phyloP scores from a whole-genome alignment of 2,113 vertebrate species.

The Brachyhypopomus occidentalis region DNA sequence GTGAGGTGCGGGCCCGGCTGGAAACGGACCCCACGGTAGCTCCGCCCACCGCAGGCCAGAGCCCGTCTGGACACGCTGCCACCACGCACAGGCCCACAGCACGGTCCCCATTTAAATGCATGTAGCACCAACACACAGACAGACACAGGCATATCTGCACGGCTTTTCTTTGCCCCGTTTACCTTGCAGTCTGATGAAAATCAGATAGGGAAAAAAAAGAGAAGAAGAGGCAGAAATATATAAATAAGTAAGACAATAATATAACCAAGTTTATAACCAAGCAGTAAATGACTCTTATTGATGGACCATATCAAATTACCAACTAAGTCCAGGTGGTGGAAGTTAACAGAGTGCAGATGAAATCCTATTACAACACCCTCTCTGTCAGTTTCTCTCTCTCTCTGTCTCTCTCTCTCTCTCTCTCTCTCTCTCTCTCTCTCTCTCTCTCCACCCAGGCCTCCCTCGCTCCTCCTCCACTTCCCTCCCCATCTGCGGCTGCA shows the following conservation, averaged over 20 bases:
- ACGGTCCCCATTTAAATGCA: not conserved
- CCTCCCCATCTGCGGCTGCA: conserved; percentile 60
- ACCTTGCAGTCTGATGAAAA: conserved; percentile 57
- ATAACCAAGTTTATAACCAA: conserved; percentile 44
- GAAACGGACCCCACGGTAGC: conserved; percentile 13
- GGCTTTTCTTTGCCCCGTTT: not conserved
- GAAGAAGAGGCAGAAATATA: conserved; percentile 63
- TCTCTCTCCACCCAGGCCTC: conserved; percentile 16
- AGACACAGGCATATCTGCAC: not conserved
- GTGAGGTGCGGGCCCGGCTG: conserved; percentile 39
- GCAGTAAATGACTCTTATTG: conserved; percentile 78
- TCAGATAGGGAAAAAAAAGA: conserved; percentile 52
- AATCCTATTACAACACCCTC: conserved; percentile 75
- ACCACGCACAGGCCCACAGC: not conserved
- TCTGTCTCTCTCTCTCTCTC: conserved; percentile 45
- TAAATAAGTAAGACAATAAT: conserved; percentile 69
- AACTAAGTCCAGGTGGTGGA: conserved; percentile 79
- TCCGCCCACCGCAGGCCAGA: conserved; percentile 13
- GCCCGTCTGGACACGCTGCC: conserved; percentile 50
- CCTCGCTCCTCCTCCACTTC: conserved; percentile 43
- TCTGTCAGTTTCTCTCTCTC: conserved; percentile 58
- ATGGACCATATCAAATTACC: conserved; percentile 81
- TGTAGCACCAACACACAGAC: not conserved
- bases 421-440: conserved; percentile 27
- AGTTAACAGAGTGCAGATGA: conserved; percentile 78